Evolutionary conservation across 2,797 vertebrate species (phyloP).

Genomic region (Oophaga sylvatica): DNA sequence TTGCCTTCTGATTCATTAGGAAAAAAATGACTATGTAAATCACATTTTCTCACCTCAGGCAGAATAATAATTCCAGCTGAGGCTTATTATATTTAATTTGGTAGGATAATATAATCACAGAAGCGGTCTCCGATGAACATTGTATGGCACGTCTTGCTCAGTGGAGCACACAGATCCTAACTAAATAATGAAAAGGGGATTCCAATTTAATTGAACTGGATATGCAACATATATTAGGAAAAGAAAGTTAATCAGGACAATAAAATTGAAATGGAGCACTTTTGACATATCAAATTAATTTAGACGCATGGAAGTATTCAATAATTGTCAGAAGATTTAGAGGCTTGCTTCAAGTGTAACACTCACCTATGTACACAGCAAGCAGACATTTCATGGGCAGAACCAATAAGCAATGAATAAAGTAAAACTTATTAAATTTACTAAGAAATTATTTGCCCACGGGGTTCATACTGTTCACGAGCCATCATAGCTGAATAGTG

Average conservation of each 20-base stretch:
- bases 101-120: constrained; percentile 69
- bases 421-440: neutral
- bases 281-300: constrained; percentile 74
- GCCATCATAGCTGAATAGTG: neutral
- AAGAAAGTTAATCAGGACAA: constrained; percentile 80
- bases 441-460: neutral
- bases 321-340: constrained; percentile 70
- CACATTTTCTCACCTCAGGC: constrained; percentile 61
- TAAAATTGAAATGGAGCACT: constrained; percentile 77
- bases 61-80: constrained; percentile 72
- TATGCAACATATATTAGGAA: constrained; percentile 77
- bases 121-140: constrained; percentile 71
- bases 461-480: neutral
- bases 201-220: constrained; percentile 80
- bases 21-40: constrained; percentile 47
- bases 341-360: constrained; percentile 21
- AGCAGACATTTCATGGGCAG: neutral
- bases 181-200: constrained; percentile 73
- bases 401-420: neutral
- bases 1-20: neutral
- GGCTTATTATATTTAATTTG: constrained; percentile 72
- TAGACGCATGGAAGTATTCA: constrained; percentile 73
- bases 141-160: constrained; percentile 68
- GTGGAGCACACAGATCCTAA: constrained; percentile 71
- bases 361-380: neutral